These are phyloP conservation scores for Anser brachyrhynchus DNA, from an alignment of 2,113 vertebrate species.

Conservation along the genomic window DNA sequence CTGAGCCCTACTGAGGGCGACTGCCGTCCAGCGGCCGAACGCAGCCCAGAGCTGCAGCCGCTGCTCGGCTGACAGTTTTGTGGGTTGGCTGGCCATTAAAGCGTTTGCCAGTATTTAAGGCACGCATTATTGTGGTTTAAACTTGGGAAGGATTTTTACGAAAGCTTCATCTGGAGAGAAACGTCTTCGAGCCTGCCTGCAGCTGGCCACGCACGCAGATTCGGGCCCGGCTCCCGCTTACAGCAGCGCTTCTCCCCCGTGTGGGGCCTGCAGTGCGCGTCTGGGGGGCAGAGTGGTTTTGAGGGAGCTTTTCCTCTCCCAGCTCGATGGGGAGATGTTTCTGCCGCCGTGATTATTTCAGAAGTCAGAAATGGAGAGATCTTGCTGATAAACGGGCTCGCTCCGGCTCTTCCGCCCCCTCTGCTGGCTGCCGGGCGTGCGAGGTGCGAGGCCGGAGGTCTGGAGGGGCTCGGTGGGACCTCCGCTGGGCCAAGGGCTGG, in stretches of 20 bases:
- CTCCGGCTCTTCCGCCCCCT: not conserved
- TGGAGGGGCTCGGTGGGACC: rapidly evolving
- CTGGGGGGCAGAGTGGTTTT: rapidly evolving
- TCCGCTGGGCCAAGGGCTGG: not conserved
- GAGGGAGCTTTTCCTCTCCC: not conserved
- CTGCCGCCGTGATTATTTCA: rapidly evolving
- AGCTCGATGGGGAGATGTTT: not conserved
- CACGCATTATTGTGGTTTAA: not conserved
- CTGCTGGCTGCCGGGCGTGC: not conserved
- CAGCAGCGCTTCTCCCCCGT: not conserved
- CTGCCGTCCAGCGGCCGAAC: not conserved
- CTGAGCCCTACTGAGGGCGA: not conserved
- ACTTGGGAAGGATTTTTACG: not conserved
- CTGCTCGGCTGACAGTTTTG: not conserved
- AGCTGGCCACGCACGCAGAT: not conserved
- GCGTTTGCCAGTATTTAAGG: not conserved
- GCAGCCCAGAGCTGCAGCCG: not conserved
- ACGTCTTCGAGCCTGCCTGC: not conserved
- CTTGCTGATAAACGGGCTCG: rapidly evolving
- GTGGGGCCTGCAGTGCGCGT: not conserved
- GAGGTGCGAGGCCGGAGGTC: not conserved
- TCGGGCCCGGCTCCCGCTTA: not conserved
- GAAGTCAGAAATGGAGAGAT: not conserved
- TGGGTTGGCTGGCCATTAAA: not conserved
- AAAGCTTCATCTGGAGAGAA: not conserved